Conservation (phyloP, 2,888 invertebrate genomes). For the Acrocyrtus sp. region DNA sequence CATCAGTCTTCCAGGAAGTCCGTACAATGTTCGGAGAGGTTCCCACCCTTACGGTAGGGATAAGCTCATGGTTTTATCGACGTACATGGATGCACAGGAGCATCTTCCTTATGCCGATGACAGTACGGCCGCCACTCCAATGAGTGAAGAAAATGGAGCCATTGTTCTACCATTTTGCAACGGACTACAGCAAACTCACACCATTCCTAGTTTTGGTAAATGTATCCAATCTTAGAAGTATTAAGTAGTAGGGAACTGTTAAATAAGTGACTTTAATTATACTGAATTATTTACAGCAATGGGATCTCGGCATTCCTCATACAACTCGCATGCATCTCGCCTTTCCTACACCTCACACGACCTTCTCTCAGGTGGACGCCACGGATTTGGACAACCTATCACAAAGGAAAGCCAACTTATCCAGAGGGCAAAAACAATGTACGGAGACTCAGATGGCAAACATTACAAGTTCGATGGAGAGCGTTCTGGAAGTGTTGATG, state of each 20-base stretch:
- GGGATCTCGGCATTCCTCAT: constrained; percentile 90
- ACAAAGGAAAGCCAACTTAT: constrained; percentile 88
- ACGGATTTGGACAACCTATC: constrained; percentile 70
- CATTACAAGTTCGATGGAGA: constrained; percentile 7
- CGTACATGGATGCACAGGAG: constrained; percentile 82
- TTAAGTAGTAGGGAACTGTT: too few relatives aligned
- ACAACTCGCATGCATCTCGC: constrained; percentile 93
- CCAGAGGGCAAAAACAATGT: constrained; percentile 65
- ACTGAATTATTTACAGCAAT: constrained; percentile 1
- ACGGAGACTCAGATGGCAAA: constrained; percentile 28
- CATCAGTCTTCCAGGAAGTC: constrained; percentile 95
- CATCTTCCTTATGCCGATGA: constrained; percentile 97
- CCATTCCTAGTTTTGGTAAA: constrained; percentile 8
- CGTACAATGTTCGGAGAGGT: constrained; percentile 87
- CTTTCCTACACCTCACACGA: constrained; percentile 96
- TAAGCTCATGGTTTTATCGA: constrained; percentile 93
- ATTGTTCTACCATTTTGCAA: constrained; percentile 72
- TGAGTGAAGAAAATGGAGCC: constrained; percentile 97
- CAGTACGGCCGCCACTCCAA: constrained; percentile 96
- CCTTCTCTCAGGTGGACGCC: constrained; percentile 72
- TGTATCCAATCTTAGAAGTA: too few relatives aligned
- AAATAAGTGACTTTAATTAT: background rate
- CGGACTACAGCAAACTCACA: background rate
- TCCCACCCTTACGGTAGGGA: constrained; percentile 72
- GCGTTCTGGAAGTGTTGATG: constrained; percentile 47